phyloP scores from a whole-genome alignment of 2,113 vertebrate genomes.

The Erythrocercus mccallii region DNA sequence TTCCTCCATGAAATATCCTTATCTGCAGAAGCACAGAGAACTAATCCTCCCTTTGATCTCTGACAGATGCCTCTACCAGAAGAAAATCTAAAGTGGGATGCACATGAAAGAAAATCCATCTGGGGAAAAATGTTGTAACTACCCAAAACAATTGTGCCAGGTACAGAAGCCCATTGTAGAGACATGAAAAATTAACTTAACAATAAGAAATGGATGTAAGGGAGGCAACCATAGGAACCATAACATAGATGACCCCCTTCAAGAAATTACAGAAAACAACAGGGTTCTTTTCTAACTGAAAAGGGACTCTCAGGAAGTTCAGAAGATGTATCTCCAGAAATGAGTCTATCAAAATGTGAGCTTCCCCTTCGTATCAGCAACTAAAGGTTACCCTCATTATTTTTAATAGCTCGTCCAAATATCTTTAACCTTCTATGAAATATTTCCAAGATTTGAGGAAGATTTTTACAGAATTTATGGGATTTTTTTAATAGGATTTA shows the following conservation, averaged over 20 bases:
- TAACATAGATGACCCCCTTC: not conserved
- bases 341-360: not conserved
- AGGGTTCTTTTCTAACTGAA: not conserved
- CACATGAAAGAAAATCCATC: constrained; percentile 14
- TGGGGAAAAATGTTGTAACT: not conserved
- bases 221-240: not conserved
- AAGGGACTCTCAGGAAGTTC: not conserved
- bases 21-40: constrained; percentile 10
- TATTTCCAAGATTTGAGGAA: not conserved
- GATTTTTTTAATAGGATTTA: too few species aligned
- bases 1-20: not conserved
- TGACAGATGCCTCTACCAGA: constrained; percentile 2
- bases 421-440: not conserved
- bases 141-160: not conserved
- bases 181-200: not conserved
- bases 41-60: constrained; percentile 48
- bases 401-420: not conserved
- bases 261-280: not conserved
- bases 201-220: not conserved
- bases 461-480: not conserved
- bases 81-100: constrained; percentile 4
- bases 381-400: not conserved
- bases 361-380: not conserved
- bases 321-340: not conserved
- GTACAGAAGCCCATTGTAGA: not conserved